These are phyloP conservation scores for Metellina segmentata DNA, from an alignment of 2,888 invertebrate species.

Conservation along the genomic window DNA sequence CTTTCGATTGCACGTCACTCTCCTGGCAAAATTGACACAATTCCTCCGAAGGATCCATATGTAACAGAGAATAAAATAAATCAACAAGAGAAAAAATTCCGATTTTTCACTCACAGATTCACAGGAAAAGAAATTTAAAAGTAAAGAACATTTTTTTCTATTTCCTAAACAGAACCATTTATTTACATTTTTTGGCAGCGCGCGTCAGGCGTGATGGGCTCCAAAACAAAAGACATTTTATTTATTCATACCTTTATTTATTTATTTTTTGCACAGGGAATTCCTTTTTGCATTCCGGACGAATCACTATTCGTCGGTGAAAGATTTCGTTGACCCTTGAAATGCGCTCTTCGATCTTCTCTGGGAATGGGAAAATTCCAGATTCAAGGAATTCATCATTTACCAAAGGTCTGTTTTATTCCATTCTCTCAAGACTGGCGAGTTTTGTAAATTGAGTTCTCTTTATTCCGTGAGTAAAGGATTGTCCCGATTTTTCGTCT, in stretches of 20 bases:
- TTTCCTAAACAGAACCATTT: constrained; percentile 42
- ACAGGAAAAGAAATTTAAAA: background rate
- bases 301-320: constrained; percentile 31
- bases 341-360: constrained; percentile 42
- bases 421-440: background rate
- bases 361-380: constrained; percentile 26
- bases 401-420: constrained; percentile 43
- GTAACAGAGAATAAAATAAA: background rate
- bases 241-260: constrained; percentile 59
- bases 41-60: background rate
- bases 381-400: constrained; percentile 48
- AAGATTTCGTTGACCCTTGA: constrained; percentile 60
- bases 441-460: background rate
- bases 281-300: constrained; percentile 43
- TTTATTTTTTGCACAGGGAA: constrained; percentile 41
- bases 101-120: constrained; percentile 24
- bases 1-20: background rate
- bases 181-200: constrained; percentile 54
- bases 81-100: background rate
- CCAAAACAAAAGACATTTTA: constrained; percentile 49
- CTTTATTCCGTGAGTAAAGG: background rate
- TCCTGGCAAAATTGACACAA: background rate
- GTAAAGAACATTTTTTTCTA: constrained; percentile 14
- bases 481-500: background rate
- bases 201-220: constrained; percentile 13